Evolutionary conservation across 2,113 vertebrate species (phyloP).

Genomic region (Triplophysa tibetana): DNA sequence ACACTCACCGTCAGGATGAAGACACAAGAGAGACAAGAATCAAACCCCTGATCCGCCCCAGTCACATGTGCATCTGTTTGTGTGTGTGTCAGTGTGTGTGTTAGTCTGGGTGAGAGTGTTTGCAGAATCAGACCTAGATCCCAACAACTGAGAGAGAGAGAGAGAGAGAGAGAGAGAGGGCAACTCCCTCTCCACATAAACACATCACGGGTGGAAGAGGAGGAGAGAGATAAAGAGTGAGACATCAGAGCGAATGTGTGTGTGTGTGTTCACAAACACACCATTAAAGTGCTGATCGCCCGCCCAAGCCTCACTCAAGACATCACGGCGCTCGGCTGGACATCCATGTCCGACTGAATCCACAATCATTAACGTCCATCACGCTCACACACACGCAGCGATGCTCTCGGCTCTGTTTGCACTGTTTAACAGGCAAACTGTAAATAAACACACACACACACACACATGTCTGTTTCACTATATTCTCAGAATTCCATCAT

Average conservation of each 20-base stretch:
- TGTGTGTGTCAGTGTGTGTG: slow-evolving; percentile 18
- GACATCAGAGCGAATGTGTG: slow-evolving; percentile 4
- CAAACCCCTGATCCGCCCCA: background rate
- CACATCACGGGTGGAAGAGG: background rate
- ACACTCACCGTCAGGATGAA: slow-evolving; percentile 41
- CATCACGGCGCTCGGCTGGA: slow-evolving; percentile 46
- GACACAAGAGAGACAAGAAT: background rate
- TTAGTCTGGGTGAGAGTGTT: background rate
- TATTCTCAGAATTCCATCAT: background rate
- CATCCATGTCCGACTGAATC: slow-evolving; percentile 34
- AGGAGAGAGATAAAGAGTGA: background rate
- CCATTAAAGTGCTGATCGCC: slow-evolving; percentile 40
- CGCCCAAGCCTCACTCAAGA: slow-evolving; percentile 35
- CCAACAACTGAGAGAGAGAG: background rate
- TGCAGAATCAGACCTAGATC: background rate
- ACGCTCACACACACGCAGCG: slow-evolving; percentile 27
- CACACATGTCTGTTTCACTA: background rate
- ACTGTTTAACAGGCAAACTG: background rate
- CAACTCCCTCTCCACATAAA: slow-evolving; percentile 23
- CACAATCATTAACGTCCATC: slow-evolving; percentile 52
- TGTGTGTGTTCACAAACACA: slow-evolving; percentile 32
- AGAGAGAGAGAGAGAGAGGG: background rate
- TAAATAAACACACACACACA: background rate
- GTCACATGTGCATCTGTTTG: slow-evolving; percentile 25
- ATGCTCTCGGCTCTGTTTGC: slow-evolving; percentile 23